Evolutionary conservation across 37 sponge, comb jelly and placozoan genomes (phyloP).

Genomic region (Eunapius fragilis): DNA sequence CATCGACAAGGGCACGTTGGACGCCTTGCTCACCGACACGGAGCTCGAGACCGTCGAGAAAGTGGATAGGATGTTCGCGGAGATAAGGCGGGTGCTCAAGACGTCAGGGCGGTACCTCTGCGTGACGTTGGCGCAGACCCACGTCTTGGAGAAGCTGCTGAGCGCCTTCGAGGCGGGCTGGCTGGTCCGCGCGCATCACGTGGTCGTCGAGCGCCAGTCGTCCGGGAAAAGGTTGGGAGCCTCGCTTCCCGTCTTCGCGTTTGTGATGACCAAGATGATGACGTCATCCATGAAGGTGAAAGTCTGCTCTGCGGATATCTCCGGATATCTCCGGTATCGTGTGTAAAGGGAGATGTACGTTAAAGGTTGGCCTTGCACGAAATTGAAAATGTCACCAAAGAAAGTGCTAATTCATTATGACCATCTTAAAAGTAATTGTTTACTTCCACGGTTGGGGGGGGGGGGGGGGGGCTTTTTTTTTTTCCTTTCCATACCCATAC

Average conservation of each 20-base stretch:
- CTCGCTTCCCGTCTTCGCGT: constrained; percentile 85
- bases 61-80: constrained; percentile 63
- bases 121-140: constrained; percentile 74
- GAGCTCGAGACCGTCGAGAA: constrained; percentile 51
- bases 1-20: constrained; percentile 90
- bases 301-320: background rate
- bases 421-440: no score
- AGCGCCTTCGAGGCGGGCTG: constrained; percentile 52
- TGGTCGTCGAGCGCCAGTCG: constrained; percentile 9
- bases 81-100: constrained; percentile 79
- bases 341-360: no score
- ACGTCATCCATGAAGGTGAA: constrained; percentile 56
- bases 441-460: no score
- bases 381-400: background rate
- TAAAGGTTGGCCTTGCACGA: background rate
- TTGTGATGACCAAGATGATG: constrained; percentile 85
- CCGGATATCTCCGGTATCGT: no score
- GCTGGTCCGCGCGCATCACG: constrained; percentile 83
- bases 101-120: constrained; percentile 83
- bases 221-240: constrained; percentile 38
- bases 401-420: no score
- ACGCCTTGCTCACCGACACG: constrained; percentile 73
- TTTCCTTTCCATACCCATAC: no score
- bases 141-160: constrained; percentile 63
- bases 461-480: no score